These are phyloP conservation scores for Syngnathus rostellatus DNA, from an alignment of 2,797 vertebrate species.

Conservation along the genomic window DNA sequence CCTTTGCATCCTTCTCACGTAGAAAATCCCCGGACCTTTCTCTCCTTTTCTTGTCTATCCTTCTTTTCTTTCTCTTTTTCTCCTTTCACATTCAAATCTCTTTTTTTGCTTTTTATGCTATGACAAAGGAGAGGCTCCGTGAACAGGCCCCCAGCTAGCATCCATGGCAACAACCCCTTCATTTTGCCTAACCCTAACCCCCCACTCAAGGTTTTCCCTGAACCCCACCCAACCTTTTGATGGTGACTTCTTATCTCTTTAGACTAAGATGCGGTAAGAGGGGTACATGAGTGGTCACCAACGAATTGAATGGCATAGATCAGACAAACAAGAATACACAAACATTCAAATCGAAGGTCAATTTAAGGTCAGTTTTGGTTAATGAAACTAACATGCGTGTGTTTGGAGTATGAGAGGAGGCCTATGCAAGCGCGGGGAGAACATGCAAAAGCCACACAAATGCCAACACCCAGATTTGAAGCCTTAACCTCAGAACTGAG, in stretches of 20 bases:
- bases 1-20: slow-evolving; percentile 38
- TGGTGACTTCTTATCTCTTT: slow-evolving; percentile 11
- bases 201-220: slow-evolving; percentile 30
- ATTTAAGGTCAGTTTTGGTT: neutral
- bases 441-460: neutral
- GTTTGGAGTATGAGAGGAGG: too few species aligned
- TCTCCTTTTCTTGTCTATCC: slow-evolving; percentile 32
- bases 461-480: neutral
- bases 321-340: neutral
- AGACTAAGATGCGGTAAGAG: neutral
- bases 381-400: neutral
- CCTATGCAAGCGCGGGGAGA: neutral
- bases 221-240: slow-evolving; percentile 34
- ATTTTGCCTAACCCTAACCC: slow-evolving; percentile 10
- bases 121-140: slow-evolving; percentile 61
- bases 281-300: neutral
- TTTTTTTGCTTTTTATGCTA: slow-evolving; percentile 38
- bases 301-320: neutral
- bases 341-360: neutral
- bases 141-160: slow-evolving; percentile 41
- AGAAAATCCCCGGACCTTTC: slow-evolving; percentile 38
- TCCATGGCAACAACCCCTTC: slow-evolving; percentile 44
- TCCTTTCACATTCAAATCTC: slow-evolving; percentile 69
- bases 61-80: slow-evolving; percentile 46
- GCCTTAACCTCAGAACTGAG: neutral